phyloP scores from a whole-genome alignment of 2,888 invertebrate species.

The Chrysolina oricalcia region DNA sequence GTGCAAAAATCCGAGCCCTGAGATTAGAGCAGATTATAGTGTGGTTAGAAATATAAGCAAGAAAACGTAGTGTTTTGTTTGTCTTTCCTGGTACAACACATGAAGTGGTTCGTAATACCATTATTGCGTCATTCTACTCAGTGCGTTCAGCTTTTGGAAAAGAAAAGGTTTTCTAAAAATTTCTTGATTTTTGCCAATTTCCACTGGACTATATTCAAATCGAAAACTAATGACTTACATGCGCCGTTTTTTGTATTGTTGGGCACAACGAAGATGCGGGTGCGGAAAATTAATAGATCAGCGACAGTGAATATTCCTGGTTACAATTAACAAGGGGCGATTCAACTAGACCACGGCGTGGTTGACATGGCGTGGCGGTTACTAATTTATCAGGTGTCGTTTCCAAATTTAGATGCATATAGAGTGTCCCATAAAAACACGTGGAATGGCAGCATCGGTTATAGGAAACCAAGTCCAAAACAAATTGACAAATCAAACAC shows the following conservation, averaged over 20 bases:
- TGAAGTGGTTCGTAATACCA: too few relatives aligned
- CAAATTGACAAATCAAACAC: neutral
- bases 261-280: conserved; percentile 2
- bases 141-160: too few relatives aligned
- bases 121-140: too few relatives aligned
- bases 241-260: conserved; percentile 14
- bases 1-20: too few relatives aligned
- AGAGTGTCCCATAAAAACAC: neutral
- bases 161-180: too few relatives aligned
- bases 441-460: neutral
- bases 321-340: conserved; percentile 16
- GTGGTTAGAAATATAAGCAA: too few relatives aligned
- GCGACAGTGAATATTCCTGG: conserved; percentile 18
- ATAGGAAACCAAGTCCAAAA: neutral
- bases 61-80: too few relatives aligned
- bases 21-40: too few relatives aligned
- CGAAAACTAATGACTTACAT: conserved; percentile 3
- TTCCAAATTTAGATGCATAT: conserved; percentile 59
- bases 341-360: conserved; percentile 1
- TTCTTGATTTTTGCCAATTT: neutral
- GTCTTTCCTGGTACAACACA: too few relatives aligned
- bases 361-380: conserved; percentile 39
- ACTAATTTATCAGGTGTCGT: conserved; percentile 69
- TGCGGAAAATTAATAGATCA: conserved; percentile 17
- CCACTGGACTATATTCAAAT: conserved; percentile 9